Percentiles rank a stretch among this genome's conserved stretches.
phyloP scores from a whole-genome alignment of 2,113 vertebrate genomes.

The Microcebus jonahi region DNA sequence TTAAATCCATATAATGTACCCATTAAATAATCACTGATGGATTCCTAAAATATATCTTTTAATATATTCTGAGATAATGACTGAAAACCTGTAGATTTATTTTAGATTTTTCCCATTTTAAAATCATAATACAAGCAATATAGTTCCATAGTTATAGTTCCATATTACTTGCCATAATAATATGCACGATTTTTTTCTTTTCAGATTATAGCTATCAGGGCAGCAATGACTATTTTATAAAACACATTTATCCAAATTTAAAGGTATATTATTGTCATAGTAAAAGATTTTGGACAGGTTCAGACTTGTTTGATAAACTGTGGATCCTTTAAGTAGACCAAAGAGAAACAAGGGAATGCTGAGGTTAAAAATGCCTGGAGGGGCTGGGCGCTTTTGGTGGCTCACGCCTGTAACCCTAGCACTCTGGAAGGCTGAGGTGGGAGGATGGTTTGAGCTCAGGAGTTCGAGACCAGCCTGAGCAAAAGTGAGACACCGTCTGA shows the following conservation, averaged over 20 bases:
- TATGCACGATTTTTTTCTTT: not conserved
- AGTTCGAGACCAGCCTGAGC: no score
- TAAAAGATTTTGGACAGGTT: not conserved
- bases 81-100: not conserved
- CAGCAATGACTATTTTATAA: not conserved
- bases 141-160: not conserved
- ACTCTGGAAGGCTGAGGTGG: no score
- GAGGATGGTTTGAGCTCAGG: no score
- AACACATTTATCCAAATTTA: not conserved
- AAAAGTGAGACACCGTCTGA: no score
- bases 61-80: not conserved
- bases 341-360: not conserved
- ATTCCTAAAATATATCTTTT: not conserved
- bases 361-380: not conserved
- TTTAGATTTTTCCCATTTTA: not conserved
- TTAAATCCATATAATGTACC: not conserved
- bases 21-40: not conserved
- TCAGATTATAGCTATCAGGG: not conserved
- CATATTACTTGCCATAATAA: not conserved
- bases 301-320: not conserved
- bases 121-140: not conserved
- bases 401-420: no score
- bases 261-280: not conserved
- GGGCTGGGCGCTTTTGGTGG: no score
- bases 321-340: not conserved